Percentiles rank a stretch among this genome's conserved stretches.
Conservation (phyloP, 1,140 invertebrate species). For the Hestina assimilis region DNA sequence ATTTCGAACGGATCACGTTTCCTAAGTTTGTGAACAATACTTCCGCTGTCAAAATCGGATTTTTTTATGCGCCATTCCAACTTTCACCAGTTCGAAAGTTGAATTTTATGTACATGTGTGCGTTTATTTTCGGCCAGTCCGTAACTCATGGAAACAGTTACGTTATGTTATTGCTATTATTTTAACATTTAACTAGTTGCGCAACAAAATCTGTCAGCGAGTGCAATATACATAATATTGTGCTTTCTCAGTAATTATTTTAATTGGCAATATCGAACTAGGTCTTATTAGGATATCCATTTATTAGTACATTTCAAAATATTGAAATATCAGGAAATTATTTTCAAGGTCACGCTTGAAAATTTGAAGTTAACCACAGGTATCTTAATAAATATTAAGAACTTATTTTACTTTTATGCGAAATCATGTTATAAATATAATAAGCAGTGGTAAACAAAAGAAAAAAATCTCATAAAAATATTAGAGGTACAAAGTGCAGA, state of each 20-base stretch:
- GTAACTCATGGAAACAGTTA: constrained; percentile 9
- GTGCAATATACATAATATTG: constrained; percentile 6
- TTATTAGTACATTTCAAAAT: too few species aligned
- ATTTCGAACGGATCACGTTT: constrained; percentile 6
- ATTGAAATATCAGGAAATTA: too few species aligned
- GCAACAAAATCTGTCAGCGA: constrained; percentile 14
- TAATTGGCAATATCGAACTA: background rate
- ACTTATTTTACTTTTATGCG: too few species aligned
- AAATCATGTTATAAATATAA: too few species aligned
- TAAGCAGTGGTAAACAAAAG: background rate
- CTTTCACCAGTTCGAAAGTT: constrained; percentile 34
- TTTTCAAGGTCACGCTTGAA: too few species aligned
- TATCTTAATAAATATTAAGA: too few species aligned
- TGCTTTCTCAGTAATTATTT: constrained; percentile 17
- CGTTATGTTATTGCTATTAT: background rate
- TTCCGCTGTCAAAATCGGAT: constrained; percentile 23
- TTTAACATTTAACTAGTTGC: constrained; percentile 4
- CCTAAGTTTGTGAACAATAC: constrained; percentile 4
- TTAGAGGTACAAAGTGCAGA: background rate
- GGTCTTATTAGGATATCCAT: too few species aligned
- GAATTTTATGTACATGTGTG: constrained; percentile 25
- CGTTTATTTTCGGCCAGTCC: constrained; percentile 24
- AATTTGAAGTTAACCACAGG: too few species aligned
- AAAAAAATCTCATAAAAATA: background rate
- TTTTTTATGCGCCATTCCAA: constrained; percentile 22